A percentile compares a stretch with the other conserved stretches of the same genome.
These are phyloP conservation scores for Orussus abietinus DNA, from an alignment of 1,140 invertebrate species.

Conservation along the genomic window DNA sequence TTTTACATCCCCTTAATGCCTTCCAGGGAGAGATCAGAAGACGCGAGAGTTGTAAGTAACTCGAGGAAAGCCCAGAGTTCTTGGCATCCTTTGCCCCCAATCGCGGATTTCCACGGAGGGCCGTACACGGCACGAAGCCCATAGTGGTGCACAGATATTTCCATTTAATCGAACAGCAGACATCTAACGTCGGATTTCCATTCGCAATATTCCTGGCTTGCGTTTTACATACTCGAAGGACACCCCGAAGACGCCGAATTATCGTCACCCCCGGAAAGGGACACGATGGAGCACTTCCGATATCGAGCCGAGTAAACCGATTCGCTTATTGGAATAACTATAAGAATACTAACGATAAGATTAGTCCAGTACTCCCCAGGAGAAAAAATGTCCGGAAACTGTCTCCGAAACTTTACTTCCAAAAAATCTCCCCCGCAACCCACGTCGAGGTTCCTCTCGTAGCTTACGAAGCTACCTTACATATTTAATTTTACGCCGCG, in stretches of 20 bases:
- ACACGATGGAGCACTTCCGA: too few species aligned
- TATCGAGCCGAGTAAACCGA: not conserved
- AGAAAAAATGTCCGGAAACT: too few species aligned
- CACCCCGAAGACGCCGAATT: not conserved
- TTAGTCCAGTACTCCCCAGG: too few species aligned
- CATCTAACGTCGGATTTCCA: not conserved
- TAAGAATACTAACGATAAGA: not conserved
- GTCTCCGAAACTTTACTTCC: too few species aligned
- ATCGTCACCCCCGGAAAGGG: too few species aligned
- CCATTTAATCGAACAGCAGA: not conserved
- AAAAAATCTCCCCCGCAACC: too few species aligned
- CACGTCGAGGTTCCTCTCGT: too few species aligned
- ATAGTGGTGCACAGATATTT: not conserved
- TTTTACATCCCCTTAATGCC: not conserved
- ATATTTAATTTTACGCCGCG: too few species aligned
- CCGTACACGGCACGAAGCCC: too few species aligned
- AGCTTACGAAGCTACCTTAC: too few species aligned
- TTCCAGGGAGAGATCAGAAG: not conserved
- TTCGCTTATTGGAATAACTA: not conserved
- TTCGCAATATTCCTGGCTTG: not conserved
- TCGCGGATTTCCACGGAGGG: too few species aligned
- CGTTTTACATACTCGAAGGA: not conserved
- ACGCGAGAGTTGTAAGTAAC: not conserved
- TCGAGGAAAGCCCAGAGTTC: not conserved
- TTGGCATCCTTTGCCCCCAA: not conserved